Evolutionary conservation across 2,113 vertebrate genomes (phyloP).

Genomic region (Pachycephala philippinensis): DNA sequence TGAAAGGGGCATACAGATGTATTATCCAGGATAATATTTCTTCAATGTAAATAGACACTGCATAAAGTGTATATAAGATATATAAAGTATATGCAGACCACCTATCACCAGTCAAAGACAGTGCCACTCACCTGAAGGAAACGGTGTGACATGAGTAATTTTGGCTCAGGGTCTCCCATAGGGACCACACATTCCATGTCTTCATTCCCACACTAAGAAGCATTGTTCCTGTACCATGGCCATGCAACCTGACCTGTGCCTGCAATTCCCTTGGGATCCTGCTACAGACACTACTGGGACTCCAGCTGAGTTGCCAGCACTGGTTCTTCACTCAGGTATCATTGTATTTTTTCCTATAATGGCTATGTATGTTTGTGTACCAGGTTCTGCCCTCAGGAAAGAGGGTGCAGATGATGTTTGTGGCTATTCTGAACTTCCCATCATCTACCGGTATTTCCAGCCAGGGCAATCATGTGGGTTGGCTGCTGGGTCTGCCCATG

Average conservation of each 20-base stretch:
- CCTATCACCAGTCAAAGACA: background rate
- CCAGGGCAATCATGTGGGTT: background rate
- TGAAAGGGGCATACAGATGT: background rate
- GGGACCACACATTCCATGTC: fast-evolving
- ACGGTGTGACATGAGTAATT: background rate
- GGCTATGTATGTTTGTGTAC: background rate
- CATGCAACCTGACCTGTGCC: background rate
- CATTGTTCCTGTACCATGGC: background rate
- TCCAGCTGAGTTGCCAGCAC: background rate
- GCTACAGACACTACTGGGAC: background rate
- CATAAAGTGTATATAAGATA: no score
- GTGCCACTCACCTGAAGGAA: background rate
- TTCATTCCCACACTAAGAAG: background rate
- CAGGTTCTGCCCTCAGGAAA: background rate
- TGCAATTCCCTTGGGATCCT: background rate
- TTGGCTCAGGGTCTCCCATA: background rate
- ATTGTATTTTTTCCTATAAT: background rate
- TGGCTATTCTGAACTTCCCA: background rate
- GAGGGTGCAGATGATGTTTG: background rate
- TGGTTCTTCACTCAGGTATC: background rate
- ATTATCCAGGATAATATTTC: background rate
- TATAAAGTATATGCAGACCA: background rate
- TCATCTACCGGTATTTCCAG: background rate
- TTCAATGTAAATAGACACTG: background rate
- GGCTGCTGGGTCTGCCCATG: background rate